Evolutionary conservation across 2,888 invertebrate genomes (phyloP).

Genomic region (Leistus spinibarbis): DNA sequence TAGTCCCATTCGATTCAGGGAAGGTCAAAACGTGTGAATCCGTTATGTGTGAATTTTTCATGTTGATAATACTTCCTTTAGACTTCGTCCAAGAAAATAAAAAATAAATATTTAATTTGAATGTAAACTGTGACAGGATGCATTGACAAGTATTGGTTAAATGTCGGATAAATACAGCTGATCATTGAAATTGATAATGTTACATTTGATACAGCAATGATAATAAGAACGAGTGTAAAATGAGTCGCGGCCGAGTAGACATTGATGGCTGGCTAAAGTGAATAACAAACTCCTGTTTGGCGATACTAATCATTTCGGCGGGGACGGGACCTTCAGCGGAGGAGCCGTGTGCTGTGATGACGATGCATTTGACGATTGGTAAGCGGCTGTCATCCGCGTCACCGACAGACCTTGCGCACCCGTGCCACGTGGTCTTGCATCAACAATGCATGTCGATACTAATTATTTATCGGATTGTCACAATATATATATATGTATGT

Average conservation of each 20-base stretch:
- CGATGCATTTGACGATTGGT: not conserved
- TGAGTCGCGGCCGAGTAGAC: not conserved
- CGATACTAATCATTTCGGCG: not conserved
- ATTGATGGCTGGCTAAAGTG: not conserved
- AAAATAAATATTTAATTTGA: no score
- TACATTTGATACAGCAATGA: no score
- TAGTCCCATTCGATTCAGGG: no score
- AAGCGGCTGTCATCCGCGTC: not conserved
- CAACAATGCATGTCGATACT: not conserved
- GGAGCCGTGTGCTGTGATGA: not conserved
- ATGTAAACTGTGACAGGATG: no score
- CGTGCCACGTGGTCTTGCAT: not conserved
- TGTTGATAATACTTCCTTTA: no score
- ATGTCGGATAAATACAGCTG: no score
- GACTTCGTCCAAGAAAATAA: no score
- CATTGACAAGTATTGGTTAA: no score
- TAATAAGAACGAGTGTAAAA: not conserved
- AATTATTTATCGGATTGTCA: not conserved
- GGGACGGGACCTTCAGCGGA: not conserved
- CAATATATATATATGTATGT: not conserved
- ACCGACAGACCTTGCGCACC: not conserved
- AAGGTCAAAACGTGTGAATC: no score
- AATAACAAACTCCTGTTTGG: slow-evolving; percentile 1
- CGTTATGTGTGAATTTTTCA: no score
- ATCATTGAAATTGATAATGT: no score